A percentile compares a stretch with the other conserved stretches of the same genome.
These are phyloP conservation scores for Drosophila micromelanica DNA, from an alignment of 1,140 invertebrate species.

Conservation along the genomic window DNA sequence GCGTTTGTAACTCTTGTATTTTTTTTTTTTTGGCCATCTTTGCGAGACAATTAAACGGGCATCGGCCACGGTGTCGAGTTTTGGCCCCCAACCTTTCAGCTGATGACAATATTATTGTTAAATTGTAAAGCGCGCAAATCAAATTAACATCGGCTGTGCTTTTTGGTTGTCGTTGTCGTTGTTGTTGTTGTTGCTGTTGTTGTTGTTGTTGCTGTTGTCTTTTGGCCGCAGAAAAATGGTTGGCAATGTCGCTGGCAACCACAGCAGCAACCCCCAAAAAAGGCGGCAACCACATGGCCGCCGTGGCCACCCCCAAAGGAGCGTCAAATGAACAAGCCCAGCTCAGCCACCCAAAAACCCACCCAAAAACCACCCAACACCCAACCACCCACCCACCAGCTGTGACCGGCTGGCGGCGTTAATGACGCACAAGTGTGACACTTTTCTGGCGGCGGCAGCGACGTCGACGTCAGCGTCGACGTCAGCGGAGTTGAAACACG, in stretches of 20 bases:
- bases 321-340: slow-evolving; percentile 30
- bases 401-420: slow-evolving; percentile 77
- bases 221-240: slow-evolving; percentile 78
- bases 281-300: slow-evolving; percentile 41
- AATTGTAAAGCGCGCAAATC: slow-evolving; percentile 81
- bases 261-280: slow-evolving; percentile 70
- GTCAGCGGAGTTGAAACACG: slow-evolving; percentile 48
- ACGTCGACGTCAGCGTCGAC: slow-evolving; percentile 1
- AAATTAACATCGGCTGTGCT: slow-evolving; percentile 71
- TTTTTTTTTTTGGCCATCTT: neutral
- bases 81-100: slow-evolving; percentile 29
- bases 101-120: slow-evolving; percentile 82
- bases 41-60: slow-evolving; percentile 68
- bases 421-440: slow-evolving; percentile 83
- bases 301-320: slow-evolving; percentile 41
- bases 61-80: slow-evolving; percentile 54
- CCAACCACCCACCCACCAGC: slow-evolving; percentile 79
- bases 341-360: slow-evolving; percentile 24
- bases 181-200: neutral
- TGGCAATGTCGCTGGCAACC: slow-evolving; percentile 78
- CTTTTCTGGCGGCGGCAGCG: slow-evolving; percentile 47
- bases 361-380: too few species aligned
- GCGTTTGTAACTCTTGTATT: neutral
- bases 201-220: slow-evolving; percentile 38
- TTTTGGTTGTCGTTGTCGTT: too few species aligned